Evolutionary conservation across 2,888 invertebrate genomes (phyloP).

Genomic region (Tetropium fuscum): DNA sequence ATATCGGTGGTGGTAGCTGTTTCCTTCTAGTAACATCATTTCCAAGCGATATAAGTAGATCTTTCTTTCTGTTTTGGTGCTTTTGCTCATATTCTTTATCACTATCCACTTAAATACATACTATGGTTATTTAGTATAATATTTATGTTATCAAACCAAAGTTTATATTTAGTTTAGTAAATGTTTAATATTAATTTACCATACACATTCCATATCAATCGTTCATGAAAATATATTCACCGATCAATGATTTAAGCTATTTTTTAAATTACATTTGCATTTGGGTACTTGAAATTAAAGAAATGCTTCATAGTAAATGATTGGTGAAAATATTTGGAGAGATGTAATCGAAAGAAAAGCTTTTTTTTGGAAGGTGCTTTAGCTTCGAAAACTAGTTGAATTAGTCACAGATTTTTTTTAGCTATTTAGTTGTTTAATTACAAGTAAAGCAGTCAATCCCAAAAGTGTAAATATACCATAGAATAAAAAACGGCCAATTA

Average conservation of each 20-base stretch:
- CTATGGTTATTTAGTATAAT: not conserved
- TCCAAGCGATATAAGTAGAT: not conserved
- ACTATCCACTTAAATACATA: slow-evolving; percentile 9
- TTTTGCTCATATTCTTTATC: slow-evolving; percentile 17
- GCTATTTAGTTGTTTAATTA: no score
- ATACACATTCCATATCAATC: not conserved
- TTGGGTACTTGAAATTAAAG: no score
- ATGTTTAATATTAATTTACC: slow-evolving; percentile 13
- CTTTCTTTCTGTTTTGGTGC: slow-evolving; percentile 18
- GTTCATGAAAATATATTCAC: slow-evolving; percentile 13
- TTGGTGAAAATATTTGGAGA: slow-evolving; percentile 23
- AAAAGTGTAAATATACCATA: no score
- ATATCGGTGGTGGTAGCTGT: slow-evolving; percentile 4
- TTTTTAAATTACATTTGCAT: not conserved
- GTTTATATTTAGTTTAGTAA: slow-evolving; percentile 16
- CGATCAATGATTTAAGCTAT: not conserved
- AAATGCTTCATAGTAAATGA: not conserved
- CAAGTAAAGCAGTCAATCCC: no score
- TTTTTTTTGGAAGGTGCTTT: no score
- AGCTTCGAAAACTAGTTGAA: no score
- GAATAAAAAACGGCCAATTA: no score
- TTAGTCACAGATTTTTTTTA: no score
- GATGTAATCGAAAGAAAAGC: slow-evolving; percentile 24
- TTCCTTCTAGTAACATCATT: not conserved
- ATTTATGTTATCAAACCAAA: not conserved